Evolutionary conservation across 2,113 vertebrate genomes (phyloP).

Genomic region (Alethe diademata): DNA sequence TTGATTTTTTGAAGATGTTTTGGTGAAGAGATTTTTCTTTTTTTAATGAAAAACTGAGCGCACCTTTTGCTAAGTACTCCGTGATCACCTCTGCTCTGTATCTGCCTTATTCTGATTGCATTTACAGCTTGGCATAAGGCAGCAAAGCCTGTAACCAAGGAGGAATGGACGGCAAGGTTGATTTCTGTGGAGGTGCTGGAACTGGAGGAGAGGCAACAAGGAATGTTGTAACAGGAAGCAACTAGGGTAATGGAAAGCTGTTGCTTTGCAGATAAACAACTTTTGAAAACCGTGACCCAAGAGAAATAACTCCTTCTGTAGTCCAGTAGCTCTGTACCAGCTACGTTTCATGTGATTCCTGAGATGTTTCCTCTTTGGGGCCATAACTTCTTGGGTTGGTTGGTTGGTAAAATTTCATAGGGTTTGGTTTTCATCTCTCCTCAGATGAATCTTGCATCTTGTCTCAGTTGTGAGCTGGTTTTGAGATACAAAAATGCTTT

Average conservation of each 20-base stretch:
- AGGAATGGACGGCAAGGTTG: neutral
- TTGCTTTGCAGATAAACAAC: neutral
- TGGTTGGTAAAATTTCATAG: neutral
- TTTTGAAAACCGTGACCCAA: neutral
- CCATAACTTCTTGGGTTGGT: neutral
- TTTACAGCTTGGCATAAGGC: neutral
- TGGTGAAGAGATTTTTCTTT: neutral
- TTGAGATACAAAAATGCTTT: neutral
- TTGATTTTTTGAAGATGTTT: neutral
- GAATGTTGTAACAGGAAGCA: neutral
- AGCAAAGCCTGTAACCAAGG: neutral
- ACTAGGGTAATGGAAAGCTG: neutral
- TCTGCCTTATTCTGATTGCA: neutral
- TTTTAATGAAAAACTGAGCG: neutral
- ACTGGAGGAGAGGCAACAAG: neutral
- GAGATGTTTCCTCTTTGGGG: neutral
- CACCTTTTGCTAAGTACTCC: neutral
- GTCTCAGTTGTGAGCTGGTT: neutral
- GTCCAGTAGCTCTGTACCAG: neutral
- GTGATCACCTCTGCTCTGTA: neutral
- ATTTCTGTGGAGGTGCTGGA: neutral
- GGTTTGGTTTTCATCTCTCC: neutral
- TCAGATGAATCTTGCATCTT: neutral
- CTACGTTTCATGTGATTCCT: neutral
- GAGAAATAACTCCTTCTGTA: neutral